Evolutionary conservation across 2,797 vertebrate species (phyloP).

Genomic region (Bradypodion ventrale): DNA sequence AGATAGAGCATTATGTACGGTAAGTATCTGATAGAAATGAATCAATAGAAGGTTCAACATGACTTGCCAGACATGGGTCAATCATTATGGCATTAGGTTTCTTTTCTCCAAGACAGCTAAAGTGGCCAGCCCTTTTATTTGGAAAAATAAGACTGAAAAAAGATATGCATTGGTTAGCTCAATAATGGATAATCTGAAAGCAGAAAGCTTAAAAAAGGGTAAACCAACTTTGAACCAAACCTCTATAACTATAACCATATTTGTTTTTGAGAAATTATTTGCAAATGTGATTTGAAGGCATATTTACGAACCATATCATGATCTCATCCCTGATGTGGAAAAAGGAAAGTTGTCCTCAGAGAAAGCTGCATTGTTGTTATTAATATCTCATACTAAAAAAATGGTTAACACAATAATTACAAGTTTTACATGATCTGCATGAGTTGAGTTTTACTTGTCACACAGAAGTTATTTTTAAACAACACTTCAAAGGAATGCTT

Average conservation of each 20-base stretch:
- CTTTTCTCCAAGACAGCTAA: background rate
- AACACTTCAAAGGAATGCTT: slow-evolving; percentile 53
- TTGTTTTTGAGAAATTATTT: background rate
- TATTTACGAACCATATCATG: background rate
- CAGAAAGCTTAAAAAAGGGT: slow-evolving; percentile 10
- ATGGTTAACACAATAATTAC: slow-evolving; percentile 52
- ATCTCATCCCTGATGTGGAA: background rate
- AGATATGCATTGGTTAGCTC: background rate
- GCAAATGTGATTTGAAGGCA: slow-evolving; percentile 2
- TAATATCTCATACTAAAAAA: slow-evolving; percentile 35
- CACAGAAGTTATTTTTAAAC: slow-evolving; percentile 52
- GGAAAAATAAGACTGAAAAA: slow-evolving; percentile 5
- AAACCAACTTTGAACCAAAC: background rate
- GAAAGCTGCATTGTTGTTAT: slow-evolving; percentile 5
- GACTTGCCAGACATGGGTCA: background rate
- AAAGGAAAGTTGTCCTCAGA: slow-evolving; percentile 16
- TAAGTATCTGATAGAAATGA: no score
- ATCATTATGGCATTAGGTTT: no score
- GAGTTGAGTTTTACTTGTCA: slow-evolving; percentile 26
- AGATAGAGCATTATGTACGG: background rate
- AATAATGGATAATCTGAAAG: background rate
- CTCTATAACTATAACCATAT: background rate
- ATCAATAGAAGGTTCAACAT: no score
- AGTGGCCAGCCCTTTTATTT: background rate
- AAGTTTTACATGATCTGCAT: slow-evolving; percentile 27